A percentile compares a stretch with the other conserved stretches of the same genome.
These are phyloP conservation scores for Danio albolineatus DNA, from an alignment of 2,797 vertebrate genomes.

Conservation along the genomic window DNA sequence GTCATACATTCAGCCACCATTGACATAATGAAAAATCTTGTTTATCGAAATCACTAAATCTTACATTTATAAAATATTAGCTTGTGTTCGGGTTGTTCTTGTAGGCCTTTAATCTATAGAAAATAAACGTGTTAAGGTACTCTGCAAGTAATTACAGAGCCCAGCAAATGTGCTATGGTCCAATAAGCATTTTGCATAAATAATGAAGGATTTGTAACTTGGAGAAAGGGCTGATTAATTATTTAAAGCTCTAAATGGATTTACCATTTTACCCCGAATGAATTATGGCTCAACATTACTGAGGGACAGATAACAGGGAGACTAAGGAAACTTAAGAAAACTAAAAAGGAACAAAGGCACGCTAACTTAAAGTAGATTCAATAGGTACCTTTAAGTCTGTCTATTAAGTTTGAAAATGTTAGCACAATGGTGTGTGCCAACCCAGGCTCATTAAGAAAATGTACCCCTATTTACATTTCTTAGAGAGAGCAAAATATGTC, in stretches of 20 bases:
- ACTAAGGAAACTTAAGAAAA: conserved; percentile 50
- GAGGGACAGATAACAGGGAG: conserved; percentile 43
- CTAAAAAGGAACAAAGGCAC: conserved; percentile 44
- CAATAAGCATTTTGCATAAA: conserved; percentile 71
- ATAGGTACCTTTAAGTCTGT: too few relatives aligned
- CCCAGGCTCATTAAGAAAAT: too few relatives aligned
- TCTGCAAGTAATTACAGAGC: conserved; percentile 57
- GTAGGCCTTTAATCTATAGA: conserved; percentile 26
- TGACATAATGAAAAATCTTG: background rate
- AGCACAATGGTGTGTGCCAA: too few relatives aligned
- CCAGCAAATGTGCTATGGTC: conserved; percentile 55
- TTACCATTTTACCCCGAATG: conserved; percentile 64
- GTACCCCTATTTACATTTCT: too few relatives aligned
- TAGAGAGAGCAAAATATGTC: too few relatives aligned
- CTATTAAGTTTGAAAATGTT: too few relatives aligned
- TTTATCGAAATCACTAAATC: background rate
- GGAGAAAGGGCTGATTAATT: conserved; percentile 71
- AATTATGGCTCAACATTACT: conserved; percentile 50
- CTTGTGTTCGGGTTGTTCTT: background rate
- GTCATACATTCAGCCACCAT: background rate
- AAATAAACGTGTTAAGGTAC: conserved; percentile 52
- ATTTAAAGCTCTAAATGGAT: conserved; percentile 75
- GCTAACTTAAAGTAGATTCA: background rate
- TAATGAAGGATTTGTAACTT: conserved; percentile 63
- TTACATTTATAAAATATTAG: background rate